A percentile compares a stretch with the other conserved stretches of the same genome.
Evolutionary conservation across 2,113 vertebrate genomes (phyloP).

Genomic region (Clupea harengus): DNA sequence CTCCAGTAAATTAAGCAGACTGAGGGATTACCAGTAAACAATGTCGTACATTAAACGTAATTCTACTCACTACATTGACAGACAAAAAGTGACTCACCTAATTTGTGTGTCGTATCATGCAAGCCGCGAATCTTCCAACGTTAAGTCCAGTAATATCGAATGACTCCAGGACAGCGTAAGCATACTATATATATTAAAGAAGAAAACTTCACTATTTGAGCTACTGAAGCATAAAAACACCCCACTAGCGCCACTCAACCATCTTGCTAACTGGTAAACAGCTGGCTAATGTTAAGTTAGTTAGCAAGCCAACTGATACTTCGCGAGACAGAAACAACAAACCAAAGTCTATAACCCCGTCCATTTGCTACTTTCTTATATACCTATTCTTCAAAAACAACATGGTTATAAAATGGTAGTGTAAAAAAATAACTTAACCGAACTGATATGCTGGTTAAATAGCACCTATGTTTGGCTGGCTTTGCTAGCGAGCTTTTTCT

Average conservation of each 20-base stretch:
- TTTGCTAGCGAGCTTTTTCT: background rate
- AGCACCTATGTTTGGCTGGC: background rate
- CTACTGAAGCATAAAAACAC: background rate
- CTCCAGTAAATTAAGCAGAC: no score
- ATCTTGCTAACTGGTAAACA: slow-evolving; percentile 1
- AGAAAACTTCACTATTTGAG: background rate
- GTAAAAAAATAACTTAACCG: background rate
- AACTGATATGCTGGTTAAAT: background rate
- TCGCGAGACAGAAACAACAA: background rate
- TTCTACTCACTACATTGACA: background rate
- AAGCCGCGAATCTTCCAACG: background rate
- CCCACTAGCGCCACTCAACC: background rate
- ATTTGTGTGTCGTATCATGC: background rate
- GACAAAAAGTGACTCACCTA: background rate
- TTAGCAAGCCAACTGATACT: background rate
- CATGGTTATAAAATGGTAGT: background rate
- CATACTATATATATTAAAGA: background rate
- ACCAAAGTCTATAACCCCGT: background rate
- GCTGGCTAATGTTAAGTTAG: slow-evolving; percentile 7
- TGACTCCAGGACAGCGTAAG: background rate
- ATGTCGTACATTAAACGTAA: no score
- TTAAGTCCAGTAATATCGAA: background rate
- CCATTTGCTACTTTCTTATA: background rate
- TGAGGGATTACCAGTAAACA: no score
- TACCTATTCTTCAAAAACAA: background rate